Evolutionary conservation across 1,140 invertebrate species (phyloP).

Genomic region (Drosophila paulistorum): DNA sequence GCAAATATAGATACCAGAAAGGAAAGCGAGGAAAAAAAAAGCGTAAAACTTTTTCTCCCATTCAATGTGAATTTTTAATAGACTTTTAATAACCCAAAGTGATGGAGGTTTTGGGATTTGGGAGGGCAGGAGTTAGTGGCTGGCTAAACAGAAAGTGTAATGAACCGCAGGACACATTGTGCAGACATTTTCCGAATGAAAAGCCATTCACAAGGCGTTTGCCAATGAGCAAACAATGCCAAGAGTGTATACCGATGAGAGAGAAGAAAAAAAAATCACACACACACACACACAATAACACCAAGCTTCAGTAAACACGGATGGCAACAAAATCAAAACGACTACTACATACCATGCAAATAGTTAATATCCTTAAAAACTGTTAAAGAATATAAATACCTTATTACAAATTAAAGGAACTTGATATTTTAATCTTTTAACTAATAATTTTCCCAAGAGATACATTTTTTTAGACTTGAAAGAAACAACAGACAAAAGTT

Average conservation of each 20-base stretch:
- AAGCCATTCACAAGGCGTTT: constrained; percentile 70
- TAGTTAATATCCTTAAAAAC: no score
- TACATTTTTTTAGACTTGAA: no score
- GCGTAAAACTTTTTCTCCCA: background rate
- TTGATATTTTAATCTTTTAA: no score
- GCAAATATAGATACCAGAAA: constrained; percentile 46
- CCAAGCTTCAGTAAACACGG: constrained; percentile 10
- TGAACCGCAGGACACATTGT: constrained; percentile 75
- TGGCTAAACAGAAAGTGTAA: constrained; percentile 75
- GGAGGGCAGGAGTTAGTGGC: constrained; percentile 13
- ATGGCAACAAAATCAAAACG: background rate
- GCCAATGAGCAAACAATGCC: constrained; percentile 70
- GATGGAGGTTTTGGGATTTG: background rate
- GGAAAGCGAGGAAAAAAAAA: constrained; percentile 2
- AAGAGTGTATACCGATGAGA: constrained; percentile 12
- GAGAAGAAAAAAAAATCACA: constrained; percentile 11
- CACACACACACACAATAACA: constrained; percentile 4
- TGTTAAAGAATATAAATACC: no score
- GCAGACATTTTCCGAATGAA: constrained; percentile 76
- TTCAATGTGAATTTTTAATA: constrained; percentile 72
- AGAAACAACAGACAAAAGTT: no score
- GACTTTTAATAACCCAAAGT: constrained; percentile 70
- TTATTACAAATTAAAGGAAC: no score
- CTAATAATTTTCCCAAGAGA: no score
- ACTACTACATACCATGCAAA: background rate